These are phyloP conservation scores for Drosophila busckii DNA, from an alignment of 1,140 invertebrate genomes.

Conservation along the genomic window DNA sequence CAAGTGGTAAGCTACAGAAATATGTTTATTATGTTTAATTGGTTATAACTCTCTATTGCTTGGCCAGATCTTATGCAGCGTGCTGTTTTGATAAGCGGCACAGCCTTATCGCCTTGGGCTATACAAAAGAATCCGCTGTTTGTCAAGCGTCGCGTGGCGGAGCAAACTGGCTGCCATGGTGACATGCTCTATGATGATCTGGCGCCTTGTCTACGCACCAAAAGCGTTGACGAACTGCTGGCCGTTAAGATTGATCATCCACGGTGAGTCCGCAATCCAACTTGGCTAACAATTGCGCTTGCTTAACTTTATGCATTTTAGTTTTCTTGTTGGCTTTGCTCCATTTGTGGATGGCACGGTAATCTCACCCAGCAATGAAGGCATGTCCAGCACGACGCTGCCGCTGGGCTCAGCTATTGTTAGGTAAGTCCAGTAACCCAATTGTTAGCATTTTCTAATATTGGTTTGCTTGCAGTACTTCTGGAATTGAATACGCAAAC, in stretches of 20 bases:
- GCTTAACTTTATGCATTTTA: too few relatives aligned
- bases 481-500: constrained; percentile 89
- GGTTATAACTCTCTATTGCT: background rate
- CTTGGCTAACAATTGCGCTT: too few relatives aligned
- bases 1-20: constrained; percentile 85
- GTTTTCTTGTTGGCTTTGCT: constrained; percentile 92
- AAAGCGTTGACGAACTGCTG: constrained; percentile 85
- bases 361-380: constrained; percentile 81
- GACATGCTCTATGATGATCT: constrained; percentile 88
- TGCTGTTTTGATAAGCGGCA: constrained; percentile 95
- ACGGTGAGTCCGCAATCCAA: constrained; percentile 66
- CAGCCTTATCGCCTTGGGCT: constrained; percentile 96
- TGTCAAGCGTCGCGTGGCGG: constrained; percentile 88
- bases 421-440: constrained; percentile 42
- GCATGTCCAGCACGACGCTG: constrained; percentile 62
- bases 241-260: constrained; percentile 87
- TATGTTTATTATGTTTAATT: constrained; percentile 6
- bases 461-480: constrained; percentile 79
- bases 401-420: constrained; percentile 77
- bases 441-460: constrained; percentile 46
- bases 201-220: constrained; percentile 89
- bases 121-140: constrained; percentile 91
- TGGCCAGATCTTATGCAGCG: constrained; percentile 92
- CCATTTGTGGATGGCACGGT: constrained; percentile 93
- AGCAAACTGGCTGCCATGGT: constrained; percentile 88